Conservation (phyloP, 2,113 vertebrate species). For the Pardalotus punctatus region DNA sequence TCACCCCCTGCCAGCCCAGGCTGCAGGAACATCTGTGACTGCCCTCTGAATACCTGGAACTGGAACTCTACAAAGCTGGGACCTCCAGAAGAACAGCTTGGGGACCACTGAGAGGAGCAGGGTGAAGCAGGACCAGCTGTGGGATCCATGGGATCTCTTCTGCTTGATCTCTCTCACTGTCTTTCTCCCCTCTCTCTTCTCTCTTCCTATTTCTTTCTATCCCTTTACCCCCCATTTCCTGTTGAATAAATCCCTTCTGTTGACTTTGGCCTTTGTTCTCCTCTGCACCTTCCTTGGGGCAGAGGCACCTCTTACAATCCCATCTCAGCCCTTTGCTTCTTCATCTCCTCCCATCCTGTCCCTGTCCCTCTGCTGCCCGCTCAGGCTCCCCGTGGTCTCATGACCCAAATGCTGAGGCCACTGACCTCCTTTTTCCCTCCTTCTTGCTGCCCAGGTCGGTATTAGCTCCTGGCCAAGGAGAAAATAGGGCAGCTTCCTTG, state of each 20-base stretch:
- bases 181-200: neutral
- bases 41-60: neutral
- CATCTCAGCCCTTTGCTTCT: neutral
- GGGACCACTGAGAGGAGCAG: neutral
- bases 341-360: neutral
- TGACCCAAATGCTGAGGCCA: neutral
- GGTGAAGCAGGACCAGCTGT: neutral
- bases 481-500: neutral
- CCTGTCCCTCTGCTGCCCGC: neutral
- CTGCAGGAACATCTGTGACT: neutral
- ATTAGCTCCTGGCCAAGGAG: neutral
- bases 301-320: neutral
- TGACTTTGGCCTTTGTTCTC: neutral
- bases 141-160: neutral
- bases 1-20: neutral
- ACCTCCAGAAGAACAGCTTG: neutral
- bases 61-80: neutral
- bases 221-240: neutral
- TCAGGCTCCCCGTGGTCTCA: neutral
- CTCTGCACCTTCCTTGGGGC: neutral
- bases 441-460: neutral
- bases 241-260: neutral
- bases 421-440: neutral
- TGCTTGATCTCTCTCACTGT: neutral
- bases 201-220: neutral